Evolutionary conservation across 2,797 vertebrate genomes (phyloP).

Genomic region (Artibeus jamaicensis): DNA sequence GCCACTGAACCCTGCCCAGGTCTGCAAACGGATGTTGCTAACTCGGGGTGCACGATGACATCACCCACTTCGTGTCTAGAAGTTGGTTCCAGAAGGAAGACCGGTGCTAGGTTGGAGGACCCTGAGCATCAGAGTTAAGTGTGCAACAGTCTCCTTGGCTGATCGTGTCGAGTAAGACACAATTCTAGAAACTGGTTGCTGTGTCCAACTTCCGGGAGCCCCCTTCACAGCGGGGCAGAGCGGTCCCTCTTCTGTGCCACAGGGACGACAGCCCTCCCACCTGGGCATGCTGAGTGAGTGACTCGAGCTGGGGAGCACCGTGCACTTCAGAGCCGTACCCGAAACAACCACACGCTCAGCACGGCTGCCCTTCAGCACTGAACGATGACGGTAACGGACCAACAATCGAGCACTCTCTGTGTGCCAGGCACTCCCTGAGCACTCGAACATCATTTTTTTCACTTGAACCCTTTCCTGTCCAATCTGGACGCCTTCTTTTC

Average conservation of each 20-base stretch:
- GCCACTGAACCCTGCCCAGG: constrained; percentile 31
- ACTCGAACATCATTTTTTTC: not conserved
- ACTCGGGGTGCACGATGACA: not conserved
- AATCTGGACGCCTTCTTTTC: not conserved
- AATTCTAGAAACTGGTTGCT: not conserved
- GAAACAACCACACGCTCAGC: not conserved
- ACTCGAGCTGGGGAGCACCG: not conserved
- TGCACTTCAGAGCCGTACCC: not conserved
- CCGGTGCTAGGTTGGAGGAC: not conserved
- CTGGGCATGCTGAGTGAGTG: not conserved
- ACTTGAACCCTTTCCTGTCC: not conserved
- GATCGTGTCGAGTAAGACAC: not conserved
- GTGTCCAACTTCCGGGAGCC: not conserved
- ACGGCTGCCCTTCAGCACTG: not conserved
- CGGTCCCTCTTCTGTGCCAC: not conserved
- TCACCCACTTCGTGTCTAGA: not conserved
- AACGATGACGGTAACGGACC: not conserved
- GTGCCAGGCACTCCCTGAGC: not conserved
- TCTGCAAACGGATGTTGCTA: not conserved
- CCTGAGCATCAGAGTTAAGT: not conserved
- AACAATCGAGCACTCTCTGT: not conserved
- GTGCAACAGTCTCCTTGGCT: not conserved
- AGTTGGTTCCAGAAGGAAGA: not conserved
- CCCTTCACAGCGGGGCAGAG: not conserved
- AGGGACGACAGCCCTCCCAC: not conserved